Conservation (phyloP, 1,140 invertebrate species). For the Bombyx mori region DNA sequence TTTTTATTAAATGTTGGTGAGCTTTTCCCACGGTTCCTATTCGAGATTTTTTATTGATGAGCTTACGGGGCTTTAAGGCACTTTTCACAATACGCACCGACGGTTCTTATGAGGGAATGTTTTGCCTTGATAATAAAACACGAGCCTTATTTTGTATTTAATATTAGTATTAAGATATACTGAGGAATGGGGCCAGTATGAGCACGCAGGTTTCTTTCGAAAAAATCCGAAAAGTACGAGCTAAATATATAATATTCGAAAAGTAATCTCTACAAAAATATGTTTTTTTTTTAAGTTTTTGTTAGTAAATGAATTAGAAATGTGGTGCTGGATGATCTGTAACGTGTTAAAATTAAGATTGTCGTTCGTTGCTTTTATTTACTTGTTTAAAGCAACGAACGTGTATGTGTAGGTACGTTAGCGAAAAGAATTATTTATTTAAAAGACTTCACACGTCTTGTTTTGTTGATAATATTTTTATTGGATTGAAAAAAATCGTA, state of each 20-base stretch:
- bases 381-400: slow-evolving; percentile 17
- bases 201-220: slow-evolving; percentile 10
- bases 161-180: slow-evolving; percentile 51
- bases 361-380: slow-evolving; percentile 16
- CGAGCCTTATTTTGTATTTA: slow-evolving; percentile 49
- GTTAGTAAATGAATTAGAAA: slow-evolving; percentile 14
- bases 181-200: slow-evolving; percentile 48
- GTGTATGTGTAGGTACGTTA: slow-evolving; percentile 24
- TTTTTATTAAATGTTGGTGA: slow-evolving; percentile 22
- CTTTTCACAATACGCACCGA: slow-evolving; percentile 14
- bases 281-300: neutral
- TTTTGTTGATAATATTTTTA: slow-evolving; percentile 17
- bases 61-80: slow-evolving; percentile 24
- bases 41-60: slow-evolving; percentile 26
- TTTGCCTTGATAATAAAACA: slow-evolving; percentile 41
- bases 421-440: slow-evolving; percentile 18
- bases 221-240: neutral
- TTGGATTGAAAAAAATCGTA: slow-evolving; percentile 11
- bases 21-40: slow-evolving; percentile 29
- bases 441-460: slow-evolving; percentile 17
- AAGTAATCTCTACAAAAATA: too few relatives aligned
- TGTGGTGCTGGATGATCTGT: slow-evolving; percentile 66
- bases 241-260: too few relatives aligned
- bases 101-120: slow-evolving; percentile 34
- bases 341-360: slow-evolving; percentile 33